These are phyloP conservation scores for Platycnemis pennipes DNA, from an alignment of 2,888 invertebrate species.

Conservation along the genomic window DNA sequence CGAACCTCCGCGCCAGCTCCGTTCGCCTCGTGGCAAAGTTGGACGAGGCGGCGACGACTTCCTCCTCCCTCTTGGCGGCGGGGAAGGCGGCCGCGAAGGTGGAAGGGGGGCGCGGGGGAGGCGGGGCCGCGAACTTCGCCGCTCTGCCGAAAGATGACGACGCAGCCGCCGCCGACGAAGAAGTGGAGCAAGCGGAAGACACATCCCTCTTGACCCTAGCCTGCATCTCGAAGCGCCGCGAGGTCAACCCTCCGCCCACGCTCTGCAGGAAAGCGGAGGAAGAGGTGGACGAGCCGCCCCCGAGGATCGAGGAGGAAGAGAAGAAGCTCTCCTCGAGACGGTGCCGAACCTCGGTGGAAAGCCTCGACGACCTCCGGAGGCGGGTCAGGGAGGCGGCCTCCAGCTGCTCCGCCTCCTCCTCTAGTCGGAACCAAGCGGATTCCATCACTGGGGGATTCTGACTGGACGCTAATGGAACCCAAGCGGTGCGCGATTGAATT, in stretches of 20 bases:
- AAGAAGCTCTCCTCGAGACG: constrained; percentile 38
- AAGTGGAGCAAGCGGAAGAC: background rate
- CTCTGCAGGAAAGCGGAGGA: constrained; percentile 46
- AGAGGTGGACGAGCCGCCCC: background rate
- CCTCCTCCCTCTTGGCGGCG: constrained; percentile 29
- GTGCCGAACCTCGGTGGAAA: constrained; percentile 40
- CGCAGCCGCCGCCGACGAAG: background rate
- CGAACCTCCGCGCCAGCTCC: constrained; percentile 57
- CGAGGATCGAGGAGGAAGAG: background rate
- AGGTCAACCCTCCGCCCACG: background rate
- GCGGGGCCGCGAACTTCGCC: background rate
- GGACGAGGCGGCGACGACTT: background rate
- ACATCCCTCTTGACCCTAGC: constrained; percentile 46
- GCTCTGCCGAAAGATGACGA: constrained; percentile 2
- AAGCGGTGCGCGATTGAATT: background rate
- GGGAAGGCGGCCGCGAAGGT: background rate
- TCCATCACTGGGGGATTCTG: background rate
- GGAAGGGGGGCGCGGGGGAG: background rate
- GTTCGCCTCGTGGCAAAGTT: background rate
- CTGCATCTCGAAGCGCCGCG: constrained; percentile 57
- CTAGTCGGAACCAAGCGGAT: constrained; percentile 55
- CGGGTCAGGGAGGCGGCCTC: constrained; percentile 51
- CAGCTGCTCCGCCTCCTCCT: constrained; percentile 59
- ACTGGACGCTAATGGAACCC: background rate
- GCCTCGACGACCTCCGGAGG: constrained; percentile 45